Base-by-base conservation (phyloP, 2,797 vertebrate species). In the Pipistrellus pipistrellus region DNA sequence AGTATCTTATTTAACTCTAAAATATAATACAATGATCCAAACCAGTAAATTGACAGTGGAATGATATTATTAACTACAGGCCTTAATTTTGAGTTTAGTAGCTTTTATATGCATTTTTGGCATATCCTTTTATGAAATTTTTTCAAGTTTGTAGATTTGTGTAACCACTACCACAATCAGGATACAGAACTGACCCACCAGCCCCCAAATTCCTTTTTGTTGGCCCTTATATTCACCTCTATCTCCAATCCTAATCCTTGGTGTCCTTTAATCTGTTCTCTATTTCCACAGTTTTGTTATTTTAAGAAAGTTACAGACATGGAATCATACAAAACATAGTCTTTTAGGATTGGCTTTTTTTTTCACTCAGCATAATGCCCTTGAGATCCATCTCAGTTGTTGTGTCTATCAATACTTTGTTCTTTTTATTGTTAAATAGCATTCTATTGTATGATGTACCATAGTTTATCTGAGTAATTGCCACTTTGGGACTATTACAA, bases 211-310 rank as follows among this genome's bases (percentile, higher is more conserved):
- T 53, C 27, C 23, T 48, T 8, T 32, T 12, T 76, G 51, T 75
- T 81, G 38, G 8, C 21, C 23, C 7, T 78, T 81, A 62, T 53
- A 38, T 2, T 4, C 23, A 78, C 4, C 3, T 78, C 25, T 62
- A n/a, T 0, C 11, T 27, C 23, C 10, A 57, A 0, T 48, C 64
- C 21, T 59, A 64, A 88, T 21, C 35, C 30, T 21, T 85, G 4
- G 41, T 55, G 14, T 68, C 18, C 10, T 55, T 3, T 51, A 55
- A 62, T 85, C 2, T 48, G 7, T 73, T 78, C 38, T 88, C 21
- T 73, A 9, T 77, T 84, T 88, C 44, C 68, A 44, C 3, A 90
- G 32, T 85, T 87, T 78, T 44, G n/a, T 90, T 69, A 68, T 93
- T 89, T 90, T 48, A 72, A 90, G 46, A 38, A 64, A 71, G 4